Conservation (phyloP, 2,888 invertebrate species). For the Limnephilus lunatus region DNA sequence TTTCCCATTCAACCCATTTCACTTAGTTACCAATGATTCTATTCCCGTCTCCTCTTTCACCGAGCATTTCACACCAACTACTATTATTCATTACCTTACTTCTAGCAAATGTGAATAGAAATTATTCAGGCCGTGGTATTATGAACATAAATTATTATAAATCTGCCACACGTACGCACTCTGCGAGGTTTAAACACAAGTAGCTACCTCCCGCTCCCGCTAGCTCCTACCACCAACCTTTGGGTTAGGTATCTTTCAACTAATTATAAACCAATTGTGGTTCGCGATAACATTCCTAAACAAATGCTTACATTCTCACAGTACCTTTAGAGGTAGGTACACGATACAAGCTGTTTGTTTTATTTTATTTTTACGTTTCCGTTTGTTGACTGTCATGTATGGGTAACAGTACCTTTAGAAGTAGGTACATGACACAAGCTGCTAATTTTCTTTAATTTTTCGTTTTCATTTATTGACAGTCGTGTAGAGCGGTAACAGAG, state of each 20-base stretch:
- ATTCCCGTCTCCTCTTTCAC: background rate
- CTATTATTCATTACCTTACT: background rate
- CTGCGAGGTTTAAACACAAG: background rate
- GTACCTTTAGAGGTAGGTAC: background rate
- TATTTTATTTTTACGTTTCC: background rate
- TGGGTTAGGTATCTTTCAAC: background rate
- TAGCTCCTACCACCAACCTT: background rate
- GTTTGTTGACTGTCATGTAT: no score
- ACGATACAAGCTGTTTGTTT: background rate
- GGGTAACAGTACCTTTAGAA: no score
- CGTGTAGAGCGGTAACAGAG: no score
- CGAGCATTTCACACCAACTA: background rate
- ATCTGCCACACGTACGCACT: background rate
- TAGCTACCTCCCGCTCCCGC: background rate
- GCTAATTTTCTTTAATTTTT: no score
- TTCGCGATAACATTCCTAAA: background rate
- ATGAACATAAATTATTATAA: conserved; percentile 2
- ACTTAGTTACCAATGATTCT: background rate
- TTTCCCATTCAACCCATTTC: background rate
- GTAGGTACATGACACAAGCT: no score
- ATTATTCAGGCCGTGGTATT: background rate
- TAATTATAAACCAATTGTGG: background rate
- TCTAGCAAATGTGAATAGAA: conserved; percentile 2
- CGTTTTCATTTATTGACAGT: no score
- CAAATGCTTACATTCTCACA: background rate